Percentiles rank a stretch among this genome's conserved stretches.
phyloP scores from a whole-genome alignment of 2,797 vertebrate species.

The Ptychobarbus kaznakovi region DNA sequence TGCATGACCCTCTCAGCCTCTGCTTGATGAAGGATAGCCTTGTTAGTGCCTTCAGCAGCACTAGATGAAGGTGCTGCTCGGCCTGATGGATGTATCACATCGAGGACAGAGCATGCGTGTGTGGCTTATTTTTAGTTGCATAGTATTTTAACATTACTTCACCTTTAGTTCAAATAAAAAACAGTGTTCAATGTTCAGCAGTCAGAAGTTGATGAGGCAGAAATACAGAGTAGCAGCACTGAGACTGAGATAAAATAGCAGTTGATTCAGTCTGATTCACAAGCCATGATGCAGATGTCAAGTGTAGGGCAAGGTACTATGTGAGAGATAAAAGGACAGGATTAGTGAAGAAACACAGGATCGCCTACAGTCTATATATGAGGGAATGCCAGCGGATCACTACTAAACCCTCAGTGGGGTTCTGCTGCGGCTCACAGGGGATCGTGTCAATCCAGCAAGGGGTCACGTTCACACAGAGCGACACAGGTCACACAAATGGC shows the following conservation, averaged over 20 bases:
- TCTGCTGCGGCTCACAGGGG: constrained; percentile 51
- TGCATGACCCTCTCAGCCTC: constrained; percentile 39
- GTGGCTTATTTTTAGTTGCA: constrained; percentile 9
- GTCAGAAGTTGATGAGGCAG: constrained; percentile 6
- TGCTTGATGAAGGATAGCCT: constrained; percentile 49
- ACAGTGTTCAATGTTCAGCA: neutral
- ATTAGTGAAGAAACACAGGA: constrained; percentile 35
- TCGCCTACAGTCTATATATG: constrained; percentile 59
- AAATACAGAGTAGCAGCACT: neutral
- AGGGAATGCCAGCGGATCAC: constrained; percentile 68
- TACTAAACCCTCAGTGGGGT: constrained; percentile 74
- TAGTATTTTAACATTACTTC: neutral
- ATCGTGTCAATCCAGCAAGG: constrained; percentile 8
- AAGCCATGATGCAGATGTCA: constrained; percentile 4
- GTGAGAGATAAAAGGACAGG: constrained; percentile 29
- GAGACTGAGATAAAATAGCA: constrained; percentile 3
- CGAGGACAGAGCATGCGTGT: neutral
- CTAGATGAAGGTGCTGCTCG: constrained; percentile 1
- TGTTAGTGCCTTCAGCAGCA: constrained; percentile 52
- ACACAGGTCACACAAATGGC: constrained; percentile 18
- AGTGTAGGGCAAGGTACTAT: neutral
- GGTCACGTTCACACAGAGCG: constrained; percentile 26
- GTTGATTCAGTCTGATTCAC: neutral
- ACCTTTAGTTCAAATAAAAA: neutral
- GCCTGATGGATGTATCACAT: constrained; percentile 45